Evolutionary conservation across 2,113 vertebrate genomes (phyloP), one percentile per base, ranked within the genome.

Genomic region (Tonatia bakeri): DNA sequence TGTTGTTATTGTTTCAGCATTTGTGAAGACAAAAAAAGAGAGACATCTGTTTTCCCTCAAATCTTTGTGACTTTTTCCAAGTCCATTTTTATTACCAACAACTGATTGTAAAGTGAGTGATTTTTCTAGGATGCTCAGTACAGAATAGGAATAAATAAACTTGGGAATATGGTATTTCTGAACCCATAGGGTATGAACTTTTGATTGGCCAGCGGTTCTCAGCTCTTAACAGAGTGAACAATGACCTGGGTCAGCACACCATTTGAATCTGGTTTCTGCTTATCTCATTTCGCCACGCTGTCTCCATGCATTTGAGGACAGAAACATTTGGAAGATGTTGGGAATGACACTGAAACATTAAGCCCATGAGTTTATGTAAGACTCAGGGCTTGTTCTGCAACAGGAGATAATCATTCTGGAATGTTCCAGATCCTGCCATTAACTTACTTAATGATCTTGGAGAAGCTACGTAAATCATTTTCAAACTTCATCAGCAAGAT

Each of bases 1-100:
- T 90, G 50, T 8, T 45, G 52, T 70, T 54, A 4, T 56, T 26
- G 13, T 81, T 73, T 3, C n/a, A 88, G 11, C 93, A 69, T 94
- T 47, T 50, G 52, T 81, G 59, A 10, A 79, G 85, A 86, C 17
- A 19, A 64, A 69, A 3, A 3, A 56, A 2, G 22, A 94, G 92
- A 75, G 96, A 95, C 96, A 98, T 98, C 97, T 97, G 97, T 96
- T 97, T 97, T 94, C 45, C 89, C 96, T 98, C 95, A 98, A 91
- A 31, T 79, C 16, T 93, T 64, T 90, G 52, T 93, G 86, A 94
- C 64, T 97, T 94, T 91, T 94, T 91, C 64, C 70, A 85, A 79
- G 28, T 95, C 54, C 69, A 15, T 92, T 87, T 87, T 40, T 87
- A 93, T 96, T 87, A 94, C n/a, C 73, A 96, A 90, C 47, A 83